Evolutionary conservation across 2,113 vertebrate species (phyloP), one percentile per base, ranked within the genome.

Genomic region (Dicentrarchus labrax): DNA sequence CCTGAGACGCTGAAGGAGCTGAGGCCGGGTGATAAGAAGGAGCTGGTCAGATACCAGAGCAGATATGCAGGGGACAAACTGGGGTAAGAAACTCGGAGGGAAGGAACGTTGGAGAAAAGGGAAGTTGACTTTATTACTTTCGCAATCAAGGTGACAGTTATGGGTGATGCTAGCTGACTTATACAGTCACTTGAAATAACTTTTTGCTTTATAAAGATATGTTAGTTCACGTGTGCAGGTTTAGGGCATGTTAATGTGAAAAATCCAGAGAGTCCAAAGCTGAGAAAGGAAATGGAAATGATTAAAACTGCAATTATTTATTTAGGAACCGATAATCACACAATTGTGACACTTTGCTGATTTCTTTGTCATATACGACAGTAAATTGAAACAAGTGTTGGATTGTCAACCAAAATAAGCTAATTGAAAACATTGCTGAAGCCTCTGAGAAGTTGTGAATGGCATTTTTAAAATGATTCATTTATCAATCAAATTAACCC

Each of bases 51-150:
- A 72, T 82, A 41, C 69, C 69, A 72, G 69, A 75, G 86, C 78
- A 84, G 82, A 84, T 24, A 92, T 93, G 93, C 85, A 77, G 64
- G 62, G 60, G 80, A 30, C 69, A 66, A 56, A 81, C 65, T 24
- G 82, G 83, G 93, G 90, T 94, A 91, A 89, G 93, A 80, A 67
- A 48, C 76, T 64, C 1, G 4, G 15, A 43, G 53, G 43, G 51
- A 30, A 74, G 16, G 70, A 39, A 19, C 21, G 48, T 51, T 76
- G 50, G 50, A 76, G 57, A 54, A 72, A 83, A 59, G 47, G 71
- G 82, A 79, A 86, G 71, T 67, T 60, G 13, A 38, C n/a, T 74
- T 72, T 79, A 54, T 83, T 54, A 57, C 39, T 66, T 21, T 48
- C 7, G 6, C 17, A 73, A 10, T 69, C 15, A 64, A 76, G 38